These are phyloP conservation scores for Cardinalis cardinalis DNA, from an alignment of 2,113 vertebrate genomes.

Conservation along the genomic window DNA sequence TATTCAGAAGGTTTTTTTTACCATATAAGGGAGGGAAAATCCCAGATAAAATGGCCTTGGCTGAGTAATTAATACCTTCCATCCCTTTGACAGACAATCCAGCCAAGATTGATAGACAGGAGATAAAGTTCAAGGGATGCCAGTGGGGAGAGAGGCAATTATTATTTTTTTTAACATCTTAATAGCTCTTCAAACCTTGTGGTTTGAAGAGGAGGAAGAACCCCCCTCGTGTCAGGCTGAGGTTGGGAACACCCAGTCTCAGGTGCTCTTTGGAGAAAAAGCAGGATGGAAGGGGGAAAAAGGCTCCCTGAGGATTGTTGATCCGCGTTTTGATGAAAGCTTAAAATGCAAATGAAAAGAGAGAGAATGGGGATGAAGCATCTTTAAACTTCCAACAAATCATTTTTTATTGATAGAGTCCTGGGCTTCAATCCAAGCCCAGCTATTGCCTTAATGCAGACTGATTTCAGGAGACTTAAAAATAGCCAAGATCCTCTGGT, in stretches of 20 bases:
- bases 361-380: conserved; percentile 55
- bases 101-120: neutral
- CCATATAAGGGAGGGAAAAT: neutral
- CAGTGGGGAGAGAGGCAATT: neutral
- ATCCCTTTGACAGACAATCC: neutral
- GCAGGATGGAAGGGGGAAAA: neutral
- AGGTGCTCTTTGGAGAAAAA: neutral
- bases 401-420: conserved; percentile 72
- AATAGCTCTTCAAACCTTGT: neutral
- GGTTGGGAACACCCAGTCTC: neutral
- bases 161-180: neutral
- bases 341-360: conserved; percentile 65
- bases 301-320: neutral
- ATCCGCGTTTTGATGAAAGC: conserved; percentile 52
- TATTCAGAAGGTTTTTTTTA: neutral
- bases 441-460: conserved; percentile 70
- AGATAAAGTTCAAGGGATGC: neutral
- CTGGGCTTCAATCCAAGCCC: conserved; percentile 68
- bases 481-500: conserved; percentile 62
- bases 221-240: neutral
- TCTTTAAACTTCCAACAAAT: conserved; percentile 70
- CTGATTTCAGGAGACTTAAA: conserved; percentile 71
- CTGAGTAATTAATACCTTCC: neutral
- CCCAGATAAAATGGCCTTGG: neutral
- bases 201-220: neutral